Evolutionary conservation across 1,140 invertebrate species (phyloP).

Genomic region (Caenorhabditis latens): DNA sequence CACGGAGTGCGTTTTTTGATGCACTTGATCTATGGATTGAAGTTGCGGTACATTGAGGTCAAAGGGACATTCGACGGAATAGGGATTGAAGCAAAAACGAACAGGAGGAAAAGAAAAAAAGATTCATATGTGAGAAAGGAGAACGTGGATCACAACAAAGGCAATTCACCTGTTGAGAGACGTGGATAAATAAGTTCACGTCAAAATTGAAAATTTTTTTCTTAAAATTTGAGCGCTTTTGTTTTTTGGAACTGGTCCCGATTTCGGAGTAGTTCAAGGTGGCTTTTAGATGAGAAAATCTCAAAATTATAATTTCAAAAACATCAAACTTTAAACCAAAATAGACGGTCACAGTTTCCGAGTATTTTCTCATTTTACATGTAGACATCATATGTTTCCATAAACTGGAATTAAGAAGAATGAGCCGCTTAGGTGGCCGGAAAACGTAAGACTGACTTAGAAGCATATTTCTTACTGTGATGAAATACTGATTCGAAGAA

Average conservation of each 20-base stretch:
- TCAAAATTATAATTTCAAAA: neutral
- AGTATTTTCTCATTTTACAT: neutral
- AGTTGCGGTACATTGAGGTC: neutral
- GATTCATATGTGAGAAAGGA: too few relatives aligned
- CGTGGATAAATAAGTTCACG: too few relatives aligned
- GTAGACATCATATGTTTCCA: conserved; percentile 11
- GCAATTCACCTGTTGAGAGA: too few relatives aligned
- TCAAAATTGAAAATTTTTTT: too few relatives aligned
- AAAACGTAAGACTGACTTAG: too few relatives aligned
- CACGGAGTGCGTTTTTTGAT: neutral
- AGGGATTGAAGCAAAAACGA: neutral
- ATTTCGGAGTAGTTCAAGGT: too few relatives aligned
- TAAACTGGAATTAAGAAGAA: neutral
- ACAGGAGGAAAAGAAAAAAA: neutral
- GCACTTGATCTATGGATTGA: conserved; percentile 15
- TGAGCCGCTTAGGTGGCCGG: neutral
- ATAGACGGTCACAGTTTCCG: neutral
- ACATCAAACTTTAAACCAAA: neutral
- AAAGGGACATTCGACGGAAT: neutral
- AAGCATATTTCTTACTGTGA: too few relatives aligned
- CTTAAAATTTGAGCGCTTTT: too few relatives aligned
- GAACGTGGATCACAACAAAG: too few relatives aligned
- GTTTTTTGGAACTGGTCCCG: too few relatives aligned
- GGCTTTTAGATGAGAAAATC: too few relatives aligned
- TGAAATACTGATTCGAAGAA: too few relatives aligned